A percentile compares a stretch with the other conserved stretches of the same genome.
Evolutionary conservation across 2,113 vertebrate genomes (phyloP).

Genomic region (Cyanocitta stelleri): DNA sequence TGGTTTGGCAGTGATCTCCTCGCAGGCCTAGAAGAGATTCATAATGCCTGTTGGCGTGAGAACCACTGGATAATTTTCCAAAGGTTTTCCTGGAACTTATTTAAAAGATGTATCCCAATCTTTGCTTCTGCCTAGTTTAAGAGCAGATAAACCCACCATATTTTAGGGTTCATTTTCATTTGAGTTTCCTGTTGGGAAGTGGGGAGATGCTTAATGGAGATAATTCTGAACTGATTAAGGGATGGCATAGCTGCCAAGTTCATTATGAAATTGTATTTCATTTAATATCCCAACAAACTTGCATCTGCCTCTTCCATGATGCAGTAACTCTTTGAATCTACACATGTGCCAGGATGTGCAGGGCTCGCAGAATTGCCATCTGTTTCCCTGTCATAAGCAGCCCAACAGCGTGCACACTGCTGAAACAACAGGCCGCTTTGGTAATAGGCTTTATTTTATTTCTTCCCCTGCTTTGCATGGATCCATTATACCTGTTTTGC

Average conservation of each 20-base stretch:
- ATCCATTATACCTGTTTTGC: background rate
- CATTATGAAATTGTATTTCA: slow-evolving; percentile 46
- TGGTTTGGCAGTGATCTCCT: background rate
- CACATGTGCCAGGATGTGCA: slow-evolving; percentile 31
- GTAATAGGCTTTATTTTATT: slow-evolving; percentile 22
- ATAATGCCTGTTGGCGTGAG: background rate
- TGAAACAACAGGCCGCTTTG: background rate
- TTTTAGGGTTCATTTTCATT: background rate
- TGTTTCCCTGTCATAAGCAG: slow-evolving; percentile 57
- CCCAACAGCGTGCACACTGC: background rate
- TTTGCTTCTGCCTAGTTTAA: background rate
- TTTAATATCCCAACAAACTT: slow-evolving; percentile 62
- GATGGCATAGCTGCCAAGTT: background rate
- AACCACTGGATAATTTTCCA: background rate
- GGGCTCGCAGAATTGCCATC: slow-evolving; percentile 53
- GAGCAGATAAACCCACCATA: background rate
- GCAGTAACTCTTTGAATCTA: slow-evolving; percentile 59
- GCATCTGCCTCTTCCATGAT: slow-evolving; percentile 62
- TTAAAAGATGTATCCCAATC: background rate
- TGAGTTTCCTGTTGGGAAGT: background rate
- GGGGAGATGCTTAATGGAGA: background rate
- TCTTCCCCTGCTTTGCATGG: background rate
- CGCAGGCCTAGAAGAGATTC: background rate
- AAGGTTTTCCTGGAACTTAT: background rate
- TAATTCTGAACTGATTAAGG: slow-evolving; percentile 27